A percentile compares a stretch with the other conserved stretches of the same genome.
Evolutionary conservation across 2,113 vertebrate genomes (phyloP).

Genomic region (Solenodon paradoxus): DNA sequence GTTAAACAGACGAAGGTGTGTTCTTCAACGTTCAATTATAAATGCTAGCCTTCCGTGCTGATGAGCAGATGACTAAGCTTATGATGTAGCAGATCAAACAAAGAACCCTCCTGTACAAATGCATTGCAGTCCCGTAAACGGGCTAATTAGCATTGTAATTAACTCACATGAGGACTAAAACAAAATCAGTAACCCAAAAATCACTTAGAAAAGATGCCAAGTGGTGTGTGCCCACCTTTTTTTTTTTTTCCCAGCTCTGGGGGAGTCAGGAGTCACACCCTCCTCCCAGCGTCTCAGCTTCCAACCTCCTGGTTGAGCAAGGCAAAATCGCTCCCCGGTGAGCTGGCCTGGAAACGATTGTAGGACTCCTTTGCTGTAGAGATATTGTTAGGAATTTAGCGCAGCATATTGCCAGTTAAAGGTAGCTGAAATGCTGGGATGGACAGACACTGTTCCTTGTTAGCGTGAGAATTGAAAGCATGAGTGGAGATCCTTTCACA

Average conservation of each 20-base stretch:
- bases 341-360: background rate
- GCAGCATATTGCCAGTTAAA: background rate
- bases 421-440: background rate
- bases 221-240: background rate
- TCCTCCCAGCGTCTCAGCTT: background rate
- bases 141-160: constrained; percentile 70
- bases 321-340: background rate
- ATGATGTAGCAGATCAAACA: constrained; percentile 69
- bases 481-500: background rate
- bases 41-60: constrained; percentile 3
- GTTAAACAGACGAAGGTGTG: constrained; percentile 51
- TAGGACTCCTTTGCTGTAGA: background rate
- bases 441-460: background rate
- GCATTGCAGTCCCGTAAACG: constrained; percentile 15
- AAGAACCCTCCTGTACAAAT: constrained; percentile 39
- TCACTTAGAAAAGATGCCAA: constrained; percentile 32
- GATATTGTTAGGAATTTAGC: background rate
- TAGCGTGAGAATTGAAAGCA: background rate
- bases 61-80: constrained; percentile 63
- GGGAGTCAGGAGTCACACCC: accelerated
- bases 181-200: constrained; percentile 52
- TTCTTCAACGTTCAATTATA: constrained; percentile 55
- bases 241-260: background rate
- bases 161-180: constrained; percentile 56
- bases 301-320: background rate